Evolutionary conservation across 2,888 invertebrate species (phyloP).

Genomic region (Chloromyia formosa): DNA sequence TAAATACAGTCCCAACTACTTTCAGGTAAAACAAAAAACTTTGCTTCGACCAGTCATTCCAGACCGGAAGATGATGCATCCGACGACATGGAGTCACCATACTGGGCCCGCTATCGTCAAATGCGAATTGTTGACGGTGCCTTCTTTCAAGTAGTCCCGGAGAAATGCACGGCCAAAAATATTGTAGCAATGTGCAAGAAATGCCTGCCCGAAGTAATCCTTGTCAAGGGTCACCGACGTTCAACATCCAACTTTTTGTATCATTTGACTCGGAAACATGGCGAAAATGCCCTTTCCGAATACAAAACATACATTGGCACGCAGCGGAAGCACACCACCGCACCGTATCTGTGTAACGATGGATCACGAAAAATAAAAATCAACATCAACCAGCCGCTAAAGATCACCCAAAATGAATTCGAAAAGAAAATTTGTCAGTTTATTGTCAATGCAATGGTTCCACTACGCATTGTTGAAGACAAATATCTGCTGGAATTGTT

Average conservation of each 20-base stretch:
- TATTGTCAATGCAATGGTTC: slow-evolving; percentile 15
- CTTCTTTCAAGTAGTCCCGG: neutral
- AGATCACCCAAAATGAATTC: neutral
- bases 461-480: slow-evolving; percentile 21
- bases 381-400: too few species aligned
- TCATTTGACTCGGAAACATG: slow-evolving; percentile 12
- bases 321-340: neutral
- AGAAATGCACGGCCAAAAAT: neutral
- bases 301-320: slow-evolving; percentile 1
- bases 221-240: neutral
- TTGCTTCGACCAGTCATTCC: too few species aligned
- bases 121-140: neutral
- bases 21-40: too few species aligned
- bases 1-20: too few species aligned
- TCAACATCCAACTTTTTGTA: neutral
- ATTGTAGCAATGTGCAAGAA: neutral
- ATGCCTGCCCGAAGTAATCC: neutral
- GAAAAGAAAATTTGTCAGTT: slow-evolving; percentile 4
- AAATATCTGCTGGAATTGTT: neutral
- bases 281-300: neutral
- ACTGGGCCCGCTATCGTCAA: too few species aligned
- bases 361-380: too few species aligned
- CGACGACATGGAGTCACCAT: too few species aligned
- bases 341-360: neutral
- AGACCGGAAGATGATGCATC: too few species aligned